These are phyloP conservation scores for Drosophila ambigua DNA, from an alignment of 1,140 invertebrate genomes.

Conservation along the genomic window DNA sequence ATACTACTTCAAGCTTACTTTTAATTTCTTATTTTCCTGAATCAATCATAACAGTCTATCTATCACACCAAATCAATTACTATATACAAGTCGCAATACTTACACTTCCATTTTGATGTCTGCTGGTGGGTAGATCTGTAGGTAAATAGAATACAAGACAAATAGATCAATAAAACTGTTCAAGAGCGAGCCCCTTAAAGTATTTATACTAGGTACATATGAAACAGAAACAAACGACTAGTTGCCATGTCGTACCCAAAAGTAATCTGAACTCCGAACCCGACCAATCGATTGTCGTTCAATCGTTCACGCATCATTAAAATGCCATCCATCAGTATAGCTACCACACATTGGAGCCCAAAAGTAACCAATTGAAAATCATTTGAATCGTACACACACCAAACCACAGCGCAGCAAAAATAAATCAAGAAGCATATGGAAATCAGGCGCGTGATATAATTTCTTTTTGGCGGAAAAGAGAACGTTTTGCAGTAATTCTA, in stretches of 20 bases:
- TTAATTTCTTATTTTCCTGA: too few species aligned
- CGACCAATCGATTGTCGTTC: slow-evolving; percentile 45
- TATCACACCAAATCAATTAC: not conserved
- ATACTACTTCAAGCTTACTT: too few species aligned
- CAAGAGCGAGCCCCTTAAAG: slow-evolving; percentile 41
- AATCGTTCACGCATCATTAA: slow-evolving; percentile 71
- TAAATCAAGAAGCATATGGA: slow-evolving; percentile 27
- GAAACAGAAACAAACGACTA: slow-evolving; percentile 20
- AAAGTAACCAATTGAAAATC: slow-evolving; percentile 66
- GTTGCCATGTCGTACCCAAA: slow-evolving; percentile 45
- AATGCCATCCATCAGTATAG: slow-evolving; percentile 61
- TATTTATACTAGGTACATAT: too few species aligned
- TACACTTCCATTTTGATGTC: slow-evolving; percentile 75
- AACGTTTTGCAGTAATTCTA: slow-evolving; percentile 22
- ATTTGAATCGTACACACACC: slow-evolving; percentile 48
- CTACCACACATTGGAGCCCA: slow-evolving; percentile 12
- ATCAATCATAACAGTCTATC: not conserved
- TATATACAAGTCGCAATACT: slow-evolving; percentile 34
- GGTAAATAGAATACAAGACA: slow-evolving; percentile 38
- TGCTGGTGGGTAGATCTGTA: slow-evolving; percentile 55
- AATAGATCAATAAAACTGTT: slow-evolving; percentile 43
- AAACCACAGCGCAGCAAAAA: slow-evolving; percentile 13
- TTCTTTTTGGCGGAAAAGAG: slow-evolving; percentile 31
- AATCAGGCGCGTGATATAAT: slow-evolving; percentile 57
- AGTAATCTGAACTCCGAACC: slow-evolving; percentile 27